A percentile compares a stretch with the other conserved stretches of the same genome.
These are phyloP conservation scores for Formicarius rufipectus DNA, from an alignment of 2,113 vertebrate species.

Conservation along the genomic window DNA sequence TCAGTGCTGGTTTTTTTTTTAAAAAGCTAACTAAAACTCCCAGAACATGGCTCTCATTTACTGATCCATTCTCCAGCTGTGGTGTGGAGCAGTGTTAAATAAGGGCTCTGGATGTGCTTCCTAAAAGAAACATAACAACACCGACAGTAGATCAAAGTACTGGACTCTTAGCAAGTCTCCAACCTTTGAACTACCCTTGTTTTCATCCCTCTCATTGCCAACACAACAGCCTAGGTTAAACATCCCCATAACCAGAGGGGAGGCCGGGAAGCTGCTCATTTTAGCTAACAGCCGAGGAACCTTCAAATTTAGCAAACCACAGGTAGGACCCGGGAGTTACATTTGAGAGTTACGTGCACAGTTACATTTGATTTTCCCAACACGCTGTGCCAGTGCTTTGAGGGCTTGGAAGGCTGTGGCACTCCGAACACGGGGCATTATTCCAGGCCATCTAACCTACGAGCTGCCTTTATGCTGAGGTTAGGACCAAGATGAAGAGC, in stretches of 20 bases:
- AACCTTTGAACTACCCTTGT: conserved; percentile 65
- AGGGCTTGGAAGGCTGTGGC: conserved; percentile 5
- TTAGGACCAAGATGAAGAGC: neutral
- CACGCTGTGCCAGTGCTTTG: neutral
- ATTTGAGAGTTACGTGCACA: neutral
- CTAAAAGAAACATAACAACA: conserved; percentile 67
- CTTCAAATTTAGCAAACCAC: neutral
- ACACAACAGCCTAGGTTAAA: conserved; percentile 56
- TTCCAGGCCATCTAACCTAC: neutral
- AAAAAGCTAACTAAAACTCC: conserved; percentile 39
- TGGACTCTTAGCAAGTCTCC: conserved; percentile 62
- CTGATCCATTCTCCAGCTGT: conserved; percentile 64
- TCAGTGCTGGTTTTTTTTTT: conserved; percentile 5
- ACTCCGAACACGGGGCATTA: neutral
- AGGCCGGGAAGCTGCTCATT: neutral
- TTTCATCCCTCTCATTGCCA: conserved; percentile 57
- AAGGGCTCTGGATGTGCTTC: conserved; percentile 60
- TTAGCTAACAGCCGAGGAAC: neutral
- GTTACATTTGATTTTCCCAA: neutral
- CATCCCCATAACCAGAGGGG: conserved; percentile 39
- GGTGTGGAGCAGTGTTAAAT: conserved; percentile 56
- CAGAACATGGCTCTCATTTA: conserved; percentile 64
- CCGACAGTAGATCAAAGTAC: conserved; percentile 75
- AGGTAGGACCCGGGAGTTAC: neutral
- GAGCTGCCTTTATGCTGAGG: neutral